phyloP scores from a whole-genome alignment of 2,113 vertebrate species.

The Myrmecobius fasciatus region DNA sequence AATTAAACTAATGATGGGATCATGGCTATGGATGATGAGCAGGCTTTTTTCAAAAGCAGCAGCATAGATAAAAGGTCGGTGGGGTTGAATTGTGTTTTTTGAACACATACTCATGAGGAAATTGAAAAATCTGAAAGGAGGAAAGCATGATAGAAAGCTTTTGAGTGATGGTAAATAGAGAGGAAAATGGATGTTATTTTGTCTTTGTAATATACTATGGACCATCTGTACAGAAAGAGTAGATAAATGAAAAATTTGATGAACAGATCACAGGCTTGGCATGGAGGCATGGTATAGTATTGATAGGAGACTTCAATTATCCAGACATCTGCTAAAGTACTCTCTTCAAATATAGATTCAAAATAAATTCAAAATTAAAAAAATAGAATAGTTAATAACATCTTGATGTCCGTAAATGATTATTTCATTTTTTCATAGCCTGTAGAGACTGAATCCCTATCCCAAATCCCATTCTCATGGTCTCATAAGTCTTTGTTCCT shows the following conservation, averaged over 20 bases:
- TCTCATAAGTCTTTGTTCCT: background rate
- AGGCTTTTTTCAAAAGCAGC: background rate
- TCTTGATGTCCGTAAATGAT: background rate
- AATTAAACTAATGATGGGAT: background rate
- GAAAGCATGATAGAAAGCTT: background rate
- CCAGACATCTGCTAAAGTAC: background rate
- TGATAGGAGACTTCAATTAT: background rate
- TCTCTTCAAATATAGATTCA: too few relatives aligned
- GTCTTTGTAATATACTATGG: background rate
- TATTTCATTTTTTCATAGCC: background rate
- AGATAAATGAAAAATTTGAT: background rate
- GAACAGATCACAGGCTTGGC: background rate
- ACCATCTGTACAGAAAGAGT: background rate
- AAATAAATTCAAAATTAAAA: too few relatives aligned
- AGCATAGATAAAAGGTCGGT: background rate
- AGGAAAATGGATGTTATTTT: background rate
- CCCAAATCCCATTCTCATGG: background rate
- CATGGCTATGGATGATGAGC: background rate
- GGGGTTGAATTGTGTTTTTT: background rate
- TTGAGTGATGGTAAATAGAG: background rate
- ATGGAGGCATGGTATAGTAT: background rate
- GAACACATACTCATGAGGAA: background rate
- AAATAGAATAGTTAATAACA: background rate
- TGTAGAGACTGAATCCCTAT: background rate
- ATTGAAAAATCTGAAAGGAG: background rate